Evolutionary conservation across 37 sponge, comb jelly and placozoan species (phyloP).

Genomic region (Mnemiopsis leidyi): DNA sequence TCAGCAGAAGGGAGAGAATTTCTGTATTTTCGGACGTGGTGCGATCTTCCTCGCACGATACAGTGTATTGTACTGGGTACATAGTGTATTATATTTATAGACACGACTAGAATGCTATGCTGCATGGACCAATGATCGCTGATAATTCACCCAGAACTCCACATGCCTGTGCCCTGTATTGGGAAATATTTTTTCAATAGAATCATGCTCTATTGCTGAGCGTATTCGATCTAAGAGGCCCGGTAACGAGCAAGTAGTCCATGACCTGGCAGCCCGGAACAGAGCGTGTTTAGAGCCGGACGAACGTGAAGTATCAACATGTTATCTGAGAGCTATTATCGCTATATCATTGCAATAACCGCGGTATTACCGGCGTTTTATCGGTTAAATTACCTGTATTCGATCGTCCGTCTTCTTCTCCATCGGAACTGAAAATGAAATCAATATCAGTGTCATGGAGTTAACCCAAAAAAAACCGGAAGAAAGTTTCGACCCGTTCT

Average conservation of each 20-base stretch:
- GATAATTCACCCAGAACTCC: too few species aligned
- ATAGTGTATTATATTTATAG: not conserved
- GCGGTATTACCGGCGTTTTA: too few species aligned
- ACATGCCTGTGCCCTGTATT: not conserved
- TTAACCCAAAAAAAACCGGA: not conserved
- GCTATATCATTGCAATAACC: too few species aligned
- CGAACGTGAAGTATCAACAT: not conserved
- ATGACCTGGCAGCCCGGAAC: not conserved
- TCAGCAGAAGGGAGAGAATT: not conserved
- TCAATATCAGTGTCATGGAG: not conserved
- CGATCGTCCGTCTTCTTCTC: conserved; percentile 36
- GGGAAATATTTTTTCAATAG: too few species aligned
- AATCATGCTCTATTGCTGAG: not conserved
- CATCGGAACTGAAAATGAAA: conserved; percentile 39
- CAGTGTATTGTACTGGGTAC: not conserved
- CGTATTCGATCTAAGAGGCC: not conserved
- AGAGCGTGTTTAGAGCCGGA: not conserved
- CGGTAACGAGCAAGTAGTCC: not conserved
- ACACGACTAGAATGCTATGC: not conserved
- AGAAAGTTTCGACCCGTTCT: not conserved
- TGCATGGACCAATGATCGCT: not conserved
- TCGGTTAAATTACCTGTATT: conserved; percentile 9
- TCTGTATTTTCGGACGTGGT: not conserved
- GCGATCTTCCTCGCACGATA: not conserved
- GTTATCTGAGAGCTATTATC: not conserved